These are phyloP conservation scores for Pandion haliaetus DNA, from an alignment of 2,113 vertebrate species.

Conservation along the genomic window DNA sequence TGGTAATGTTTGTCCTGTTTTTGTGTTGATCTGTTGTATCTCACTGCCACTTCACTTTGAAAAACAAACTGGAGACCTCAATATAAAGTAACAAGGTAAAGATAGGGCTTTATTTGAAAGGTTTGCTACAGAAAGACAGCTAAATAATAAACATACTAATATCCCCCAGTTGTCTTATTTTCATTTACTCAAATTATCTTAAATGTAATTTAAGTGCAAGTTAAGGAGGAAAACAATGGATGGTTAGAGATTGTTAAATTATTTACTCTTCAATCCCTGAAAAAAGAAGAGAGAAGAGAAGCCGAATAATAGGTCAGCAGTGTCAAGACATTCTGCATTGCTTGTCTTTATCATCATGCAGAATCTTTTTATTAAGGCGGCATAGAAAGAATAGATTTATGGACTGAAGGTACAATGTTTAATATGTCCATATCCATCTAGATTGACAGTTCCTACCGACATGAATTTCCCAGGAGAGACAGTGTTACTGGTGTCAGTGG, in stretches of 20 bases:
- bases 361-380: constrained; percentile 82
- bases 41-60: background rate
- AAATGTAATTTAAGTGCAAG: background rate
- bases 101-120: background rate
- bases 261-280: constrained; percentile 38
- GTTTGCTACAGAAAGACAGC: background rate
- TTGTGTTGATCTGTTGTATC: background rate
- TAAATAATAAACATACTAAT: background rate
- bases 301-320: constrained; percentile 68
- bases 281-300: constrained; percentile 24
- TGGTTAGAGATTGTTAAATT: constrained; percentile 55
- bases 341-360: constrained; percentile 80
- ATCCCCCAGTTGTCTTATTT: background rate
- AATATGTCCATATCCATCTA: constrained; percentile 81
- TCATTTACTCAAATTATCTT: background rate
- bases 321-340: constrained; percentile 74
- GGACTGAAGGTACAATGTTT: constrained; percentile 76
- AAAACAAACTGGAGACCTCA: background rate
- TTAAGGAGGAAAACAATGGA: background rate
- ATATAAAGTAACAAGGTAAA: background rate
- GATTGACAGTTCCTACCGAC: constrained; percentile 84
- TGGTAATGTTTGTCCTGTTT: background rate
- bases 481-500: constrained; percentile 83
- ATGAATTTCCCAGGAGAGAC: constrained; percentile 89
- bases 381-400: constrained; percentile 74